Base-by-base conservation (phyloP, 1,140 invertebrate genomes). In the Cyclargus thomasi region DNA sequence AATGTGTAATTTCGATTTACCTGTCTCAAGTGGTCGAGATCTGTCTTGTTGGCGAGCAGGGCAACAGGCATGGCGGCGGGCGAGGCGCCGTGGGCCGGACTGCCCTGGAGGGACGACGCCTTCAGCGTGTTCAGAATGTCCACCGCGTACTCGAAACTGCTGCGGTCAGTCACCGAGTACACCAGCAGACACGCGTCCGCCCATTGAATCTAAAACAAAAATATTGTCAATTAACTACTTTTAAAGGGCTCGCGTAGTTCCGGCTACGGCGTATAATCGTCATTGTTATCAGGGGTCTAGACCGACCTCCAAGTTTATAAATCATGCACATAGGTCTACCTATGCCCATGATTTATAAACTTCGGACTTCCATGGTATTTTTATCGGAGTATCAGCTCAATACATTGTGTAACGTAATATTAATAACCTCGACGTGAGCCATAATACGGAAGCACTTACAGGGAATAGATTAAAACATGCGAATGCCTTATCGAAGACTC, bases 121-220 rank as follows among this genome's bases (percentile, higher is more conserved):
- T 93, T 92, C 7, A 95, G 88, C 62, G 92, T 91, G 23, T 92
- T 91, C 57, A 95, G 80, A 22, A 93, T 91, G 77, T 94, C 92
- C 2, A 91, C 82, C 1, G 94, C 95, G 75, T 95, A 94, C 59
- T 92, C 90, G 75, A 95, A 95, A 69, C 94, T 95, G 70, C 91
- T 90, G 68, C 93, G 88, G 77, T 95, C 95, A 5, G 94, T 95
- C 67, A 96, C 94, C 70, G 95, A 95, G 85, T 96, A 96, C 35
- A 95, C 94, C n/a, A 96, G 92, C 5, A 96, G 86, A 79, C 94
- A 95, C 4, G 94, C 95, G 80, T 96, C 95, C 0, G 94, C 94
- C 95, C 95, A 95, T 81, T 94, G 92, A 36, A 95, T 91, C 90
- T 92, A 85, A 18, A 86, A 91, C 81, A 77, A 83, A 53, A 53